Evolutionary conservation across 53 echinoderm and acorn worm genomes (phyloP), one percentile per base, ranked within the genome.

Genomic region (Patiria pectinifera): DNA sequence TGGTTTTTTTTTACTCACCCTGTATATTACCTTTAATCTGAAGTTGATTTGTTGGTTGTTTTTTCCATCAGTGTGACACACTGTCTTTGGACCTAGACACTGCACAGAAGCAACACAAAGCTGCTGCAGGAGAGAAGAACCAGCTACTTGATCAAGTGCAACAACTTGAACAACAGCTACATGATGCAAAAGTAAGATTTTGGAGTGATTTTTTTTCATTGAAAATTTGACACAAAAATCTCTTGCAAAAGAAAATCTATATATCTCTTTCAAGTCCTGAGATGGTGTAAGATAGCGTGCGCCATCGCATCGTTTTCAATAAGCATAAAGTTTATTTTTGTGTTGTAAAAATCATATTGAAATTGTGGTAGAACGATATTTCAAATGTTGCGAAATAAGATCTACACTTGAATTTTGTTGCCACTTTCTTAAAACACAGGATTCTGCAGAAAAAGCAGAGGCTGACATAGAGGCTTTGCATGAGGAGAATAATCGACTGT

Each of bases 401-500:
- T 35, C 35, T 4, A 66, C 10, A 15, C 19, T 66, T 11, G 19
- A 66, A 66, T 18, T 15, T 66, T 66, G 0, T 66, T 2, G 66
- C 0, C 2, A 14, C 10, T 66, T 74, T 24, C 24, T 24, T 74
- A 0, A 18, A 16, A 70, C 70, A 25, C 62, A 94, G 94, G 91
- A 94, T 15, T 82, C 85, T 10, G 25, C 72, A 22, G 48, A 76
- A n/a, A 85, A 84, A 70, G 87, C 87, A 62, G 83, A 94, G 80
- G 71, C 84, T 69, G 84, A 92, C 62, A 48, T 69, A 4, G 21
- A 76, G 60, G 45, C 89, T 45, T 76, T 83, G 58, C 63, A 59
- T 22, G 60, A 84, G 63, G 74, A 94, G 84, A 90, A 92, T 18
- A 48, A 76, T 48, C 74, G 78, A 66, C 61, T 94, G 63, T 83